Percentiles rank a stretch among this genome's conserved stretches.
Evolutionary conservation across 2,113 vertebrate species (phyloP).

Genomic region (Steatornis caripensis): DNA sequence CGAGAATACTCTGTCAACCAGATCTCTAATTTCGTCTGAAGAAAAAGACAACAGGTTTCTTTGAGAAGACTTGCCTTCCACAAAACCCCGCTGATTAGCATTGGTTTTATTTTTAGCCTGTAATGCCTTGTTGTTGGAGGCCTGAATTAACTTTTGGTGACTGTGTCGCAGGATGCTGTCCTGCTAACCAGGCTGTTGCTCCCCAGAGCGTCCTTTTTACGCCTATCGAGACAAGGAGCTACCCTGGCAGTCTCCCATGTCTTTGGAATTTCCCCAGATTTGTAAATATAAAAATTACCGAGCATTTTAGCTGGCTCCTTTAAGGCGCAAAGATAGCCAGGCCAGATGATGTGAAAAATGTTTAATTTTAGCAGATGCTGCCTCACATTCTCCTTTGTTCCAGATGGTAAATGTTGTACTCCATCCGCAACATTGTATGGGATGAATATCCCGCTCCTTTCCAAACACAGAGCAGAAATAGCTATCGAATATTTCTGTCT

Average conservation of each 20-base stretch:
- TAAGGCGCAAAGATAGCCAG: neutral
- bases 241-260: neutral
- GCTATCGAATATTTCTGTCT: neutral
- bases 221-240: neutral
- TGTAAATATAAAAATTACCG: neutral
- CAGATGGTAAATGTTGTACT: conserved; percentile 33
- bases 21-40: neutral
- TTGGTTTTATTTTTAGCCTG: neutral
- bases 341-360: conserved; percentile 10
- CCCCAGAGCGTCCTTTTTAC: neutral
- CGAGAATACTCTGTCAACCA: neutral
- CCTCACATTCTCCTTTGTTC: conserved; percentile 22
- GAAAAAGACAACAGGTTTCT: neutral
- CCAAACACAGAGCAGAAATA: neutral
- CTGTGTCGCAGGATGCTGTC: neutral
- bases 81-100: neutral
- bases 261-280: neutral
- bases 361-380: conserved; percentile 51
- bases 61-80: neutral
- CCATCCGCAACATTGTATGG: neutral
- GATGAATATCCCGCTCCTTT: conserved; percentile 13
- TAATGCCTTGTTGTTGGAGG: neutral
- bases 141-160: neutral
- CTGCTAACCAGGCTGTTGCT: neutral
- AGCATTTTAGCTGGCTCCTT: neutral